A percentile compares a stretch with the other conserved stretches of the same genome.
Evolutionary conservation across 2,888 invertebrate species (phyloP).

Genomic region (Eupithecia insigniata): DNA sequence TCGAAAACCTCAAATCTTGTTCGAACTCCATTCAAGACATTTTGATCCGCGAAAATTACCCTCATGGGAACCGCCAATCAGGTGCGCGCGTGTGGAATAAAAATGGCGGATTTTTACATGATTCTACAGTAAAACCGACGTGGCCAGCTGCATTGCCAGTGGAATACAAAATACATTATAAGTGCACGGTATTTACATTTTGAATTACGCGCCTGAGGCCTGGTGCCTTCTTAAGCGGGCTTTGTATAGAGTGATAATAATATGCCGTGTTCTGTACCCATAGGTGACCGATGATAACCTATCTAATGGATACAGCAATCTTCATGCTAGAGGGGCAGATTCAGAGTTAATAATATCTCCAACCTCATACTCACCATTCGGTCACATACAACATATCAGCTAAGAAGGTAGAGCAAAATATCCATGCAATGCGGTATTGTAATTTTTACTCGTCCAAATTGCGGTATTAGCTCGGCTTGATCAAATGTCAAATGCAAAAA

Average conservation of each 20-base stretch:
- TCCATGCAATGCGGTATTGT: not conserved
- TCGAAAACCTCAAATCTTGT: not conserved
- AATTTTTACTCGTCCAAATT: not conserved
- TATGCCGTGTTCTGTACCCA: conserved; percentile 5
- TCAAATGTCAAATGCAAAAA: too few species aligned
- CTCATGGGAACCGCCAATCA: conserved; percentile 82
- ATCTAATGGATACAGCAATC: not conserved
- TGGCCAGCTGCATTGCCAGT: conserved; percentile 67
- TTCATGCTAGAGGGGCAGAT: too few species aligned
- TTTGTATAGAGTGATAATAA: conserved; percentile 38
- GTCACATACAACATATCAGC: too few species aligned
- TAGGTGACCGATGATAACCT: not conserved
- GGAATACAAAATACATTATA: conserved; percentile 81
- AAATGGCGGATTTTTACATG: conserved; percentile 81
- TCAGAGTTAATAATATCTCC: too few species aligned
- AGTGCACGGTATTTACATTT: conserved; percentile 82
- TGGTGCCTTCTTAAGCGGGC: conserved; percentile 55
- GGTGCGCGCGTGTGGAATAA: conserved; percentile 75
- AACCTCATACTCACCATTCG: too few species aligned
- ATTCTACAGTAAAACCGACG: conserved; percentile 80
- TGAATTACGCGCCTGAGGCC: conserved; percentile 78
- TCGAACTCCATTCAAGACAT: conserved; percentile 7
- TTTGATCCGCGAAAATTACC: conserved; percentile 76
- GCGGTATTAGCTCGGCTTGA: too few species aligned
- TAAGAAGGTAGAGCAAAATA: not conserved